Conservation (phyloP, 2,888 invertebrate species). For the Dicycla oo region DNA sequence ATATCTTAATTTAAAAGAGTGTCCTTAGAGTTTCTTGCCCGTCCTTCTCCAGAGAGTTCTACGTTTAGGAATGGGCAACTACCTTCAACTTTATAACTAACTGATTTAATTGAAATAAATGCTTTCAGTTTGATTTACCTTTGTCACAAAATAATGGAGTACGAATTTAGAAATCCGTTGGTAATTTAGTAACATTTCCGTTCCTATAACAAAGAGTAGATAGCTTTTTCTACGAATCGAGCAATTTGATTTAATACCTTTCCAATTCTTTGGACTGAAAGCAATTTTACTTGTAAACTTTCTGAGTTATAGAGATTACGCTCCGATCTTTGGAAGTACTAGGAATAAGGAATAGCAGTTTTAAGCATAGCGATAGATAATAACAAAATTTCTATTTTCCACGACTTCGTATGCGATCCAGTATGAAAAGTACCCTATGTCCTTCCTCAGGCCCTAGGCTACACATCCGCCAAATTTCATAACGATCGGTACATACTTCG, state of each 20-base stretch:
- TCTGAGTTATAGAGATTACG: conserved; percentile 49
- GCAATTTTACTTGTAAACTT: conserved; percentile 50
- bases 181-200: neutral
- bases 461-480: neutral
- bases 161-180: too few relatives aligned
- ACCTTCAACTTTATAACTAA: too few relatives aligned
- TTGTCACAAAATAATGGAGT: neutral
- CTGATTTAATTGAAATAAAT: too few relatives aligned
- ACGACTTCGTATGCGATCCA: neutral
- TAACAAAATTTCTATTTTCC: neutral
- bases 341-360: neutral
- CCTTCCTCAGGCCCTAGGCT: neutral
- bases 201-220: neutral
- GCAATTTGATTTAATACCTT: conserved; percentile 38
- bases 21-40: too few relatives aligned
- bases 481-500: neutral
- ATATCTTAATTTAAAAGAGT: too few relatives aligned
- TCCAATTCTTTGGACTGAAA: conserved; percentile 43
- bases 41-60: too few relatives aligned
- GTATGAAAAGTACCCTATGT: neutral
- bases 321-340: conserved; percentile 13
- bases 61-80: too few relatives aligned
- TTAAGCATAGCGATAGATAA: neutral
- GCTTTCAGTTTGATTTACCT: too few relatives aligned
- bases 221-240: conserved; percentile 14